These are phyloP conservation scores for Labeo catla DNA, from an alignment of 2,113 vertebrate genomes.

Conservation along the genomic window DNA sequence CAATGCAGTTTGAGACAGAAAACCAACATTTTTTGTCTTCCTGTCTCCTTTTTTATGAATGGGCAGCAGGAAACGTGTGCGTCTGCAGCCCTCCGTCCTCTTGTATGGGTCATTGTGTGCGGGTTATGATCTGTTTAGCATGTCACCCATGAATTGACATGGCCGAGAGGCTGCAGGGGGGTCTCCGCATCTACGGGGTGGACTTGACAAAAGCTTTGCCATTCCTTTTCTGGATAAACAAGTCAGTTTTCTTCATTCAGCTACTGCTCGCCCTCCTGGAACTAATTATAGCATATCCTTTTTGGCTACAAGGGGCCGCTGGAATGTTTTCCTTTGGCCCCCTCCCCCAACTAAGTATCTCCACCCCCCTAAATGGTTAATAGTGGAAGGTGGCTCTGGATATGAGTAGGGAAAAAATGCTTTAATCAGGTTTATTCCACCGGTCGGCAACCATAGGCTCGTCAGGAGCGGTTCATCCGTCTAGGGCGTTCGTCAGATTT, in stretches of 20 bases:
- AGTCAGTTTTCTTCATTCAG: slow-evolving; percentile 66
- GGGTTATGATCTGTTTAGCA: slow-evolving; percentile 61
- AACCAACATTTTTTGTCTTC: slow-evolving; percentile 49
- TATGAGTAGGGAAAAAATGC: slow-evolving; percentile 56
- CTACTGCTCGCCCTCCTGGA: slow-evolving; percentile 64
- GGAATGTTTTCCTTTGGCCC: slow-evolving; percentile 62
- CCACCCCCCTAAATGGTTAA: slow-evolving; percentile 58
- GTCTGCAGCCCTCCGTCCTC: slow-evolving; percentile 34
- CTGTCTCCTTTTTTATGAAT: slow-evolving; percentile 60
- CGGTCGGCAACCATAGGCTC: background rate
- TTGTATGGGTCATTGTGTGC: slow-evolving; percentile 61
- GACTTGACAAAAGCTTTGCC: slow-evolving; percentile 58
- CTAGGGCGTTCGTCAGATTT: background rate
- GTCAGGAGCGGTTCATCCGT: background rate
- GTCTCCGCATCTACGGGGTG: slow-evolving; percentile 47
- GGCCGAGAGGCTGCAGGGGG: slow-evolving; percentile 46
- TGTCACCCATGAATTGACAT: slow-evolving; percentile 60
- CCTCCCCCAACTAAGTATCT: slow-evolving; percentile 33
- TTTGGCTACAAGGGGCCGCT: slow-evolving; percentile 64
- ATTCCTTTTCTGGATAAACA: slow-evolving; percentile 61
- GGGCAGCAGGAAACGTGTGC: slow-evolving; percentile 48
- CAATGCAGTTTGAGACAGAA: slow-evolving; percentile 51
- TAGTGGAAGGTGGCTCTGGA: slow-evolving; percentile 59
- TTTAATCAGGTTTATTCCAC: slow-evolving; percentile 56
- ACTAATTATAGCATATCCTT: slow-evolving; percentile 69